Evolutionary conservation across 2,113 vertebrate genomes (phyloP).

Genomic region (Conger conger): DNA sequence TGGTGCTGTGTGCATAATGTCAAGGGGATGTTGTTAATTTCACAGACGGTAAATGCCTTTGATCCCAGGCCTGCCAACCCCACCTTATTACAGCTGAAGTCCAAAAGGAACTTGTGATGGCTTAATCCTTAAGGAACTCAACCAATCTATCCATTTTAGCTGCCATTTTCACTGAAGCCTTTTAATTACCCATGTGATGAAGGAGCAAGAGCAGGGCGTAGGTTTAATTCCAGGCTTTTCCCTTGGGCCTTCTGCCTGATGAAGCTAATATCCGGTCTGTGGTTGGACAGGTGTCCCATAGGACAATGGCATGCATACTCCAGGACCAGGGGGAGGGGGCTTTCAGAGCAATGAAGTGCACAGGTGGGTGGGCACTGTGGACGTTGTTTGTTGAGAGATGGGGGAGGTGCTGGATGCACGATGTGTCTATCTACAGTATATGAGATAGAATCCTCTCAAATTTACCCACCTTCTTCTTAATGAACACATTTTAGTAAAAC

Average conservation of each 20-base stretch:
- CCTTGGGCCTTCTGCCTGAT: background rate
- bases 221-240: background rate
- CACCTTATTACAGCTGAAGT: background rate
- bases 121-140: background rate
- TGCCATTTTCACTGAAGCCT: background rate
- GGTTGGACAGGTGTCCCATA: conserved; percentile 11
- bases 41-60: background rate
- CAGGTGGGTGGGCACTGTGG: background rate
- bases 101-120: too few relatives aligned
- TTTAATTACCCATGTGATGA: conserved; percentile 12
- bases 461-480: background rate
- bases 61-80: background rate
- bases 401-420: background rate
- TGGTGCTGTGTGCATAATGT: background rate
- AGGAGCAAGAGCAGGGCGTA: background rate
- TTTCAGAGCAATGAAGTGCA: too few relatives aligned
- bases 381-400: background rate
- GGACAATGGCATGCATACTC: background rate
- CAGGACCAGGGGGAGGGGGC: background rate
- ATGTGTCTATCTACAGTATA: background rate
- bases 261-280: conserved; percentile 10
- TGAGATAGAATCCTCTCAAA: background rate
- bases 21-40: background rate
- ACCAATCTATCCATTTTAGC: background rate
- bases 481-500: background rate